Evolutionary conservation across 1,140 invertebrate species (phyloP).

Genomic region (Euschistus heros): DNA sequence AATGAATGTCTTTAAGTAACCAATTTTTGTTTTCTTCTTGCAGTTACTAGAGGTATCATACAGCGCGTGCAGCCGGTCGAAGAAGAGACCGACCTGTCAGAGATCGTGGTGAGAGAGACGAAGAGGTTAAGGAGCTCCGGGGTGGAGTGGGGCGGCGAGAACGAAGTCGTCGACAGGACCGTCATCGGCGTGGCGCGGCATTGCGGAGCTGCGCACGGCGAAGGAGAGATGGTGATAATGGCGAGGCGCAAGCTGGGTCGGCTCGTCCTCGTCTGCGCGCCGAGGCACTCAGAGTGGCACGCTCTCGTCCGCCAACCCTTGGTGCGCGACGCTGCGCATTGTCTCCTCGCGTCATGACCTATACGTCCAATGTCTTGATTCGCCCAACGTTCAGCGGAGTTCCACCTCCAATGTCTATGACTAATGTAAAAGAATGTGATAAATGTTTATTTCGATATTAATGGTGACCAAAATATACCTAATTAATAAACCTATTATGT

Average conservation of each 20-base stretch:
- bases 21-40: slow-evolving; percentile 18
- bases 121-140: slow-evolving; percentile 44
- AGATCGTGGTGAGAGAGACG: slow-evolving; percentile 53
- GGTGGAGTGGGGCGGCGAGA: slow-evolving; percentile 33
- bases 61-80: slow-evolving; percentile 49
- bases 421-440: neutral
- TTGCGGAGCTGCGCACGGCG: slow-evolving; percentile 57
- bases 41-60: slow-evolving; percentile 56
- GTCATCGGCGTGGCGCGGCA: slow-evolving; percentile 42
- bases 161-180: slow-evolving; percentile 24
- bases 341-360: slow-evolving; percentile 43
- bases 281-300: slow-evolving; percentile 56
- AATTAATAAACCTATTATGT: too few relatives aligned
- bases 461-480: too few relatives aligned
- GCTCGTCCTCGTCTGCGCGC: slow-evolving; percentile 58
- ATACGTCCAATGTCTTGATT: neutral
- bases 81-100: slow-evolving; percentile 51
- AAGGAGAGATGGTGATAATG: slow-evolving; percentile 69
- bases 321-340: slow-evolving; percentile 49
- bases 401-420: neutral
- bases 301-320: slow-evolving; percentile 46
- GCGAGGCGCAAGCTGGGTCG: slow-evolving; percentile 58
- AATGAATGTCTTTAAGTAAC: too few relatives aligned
- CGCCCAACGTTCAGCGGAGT: neutral
- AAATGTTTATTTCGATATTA: neutral